Evolutionary conservation across 2,797 vertebrate species (phyloP).

Genomic region (Pelobates cultripes): DNA sequence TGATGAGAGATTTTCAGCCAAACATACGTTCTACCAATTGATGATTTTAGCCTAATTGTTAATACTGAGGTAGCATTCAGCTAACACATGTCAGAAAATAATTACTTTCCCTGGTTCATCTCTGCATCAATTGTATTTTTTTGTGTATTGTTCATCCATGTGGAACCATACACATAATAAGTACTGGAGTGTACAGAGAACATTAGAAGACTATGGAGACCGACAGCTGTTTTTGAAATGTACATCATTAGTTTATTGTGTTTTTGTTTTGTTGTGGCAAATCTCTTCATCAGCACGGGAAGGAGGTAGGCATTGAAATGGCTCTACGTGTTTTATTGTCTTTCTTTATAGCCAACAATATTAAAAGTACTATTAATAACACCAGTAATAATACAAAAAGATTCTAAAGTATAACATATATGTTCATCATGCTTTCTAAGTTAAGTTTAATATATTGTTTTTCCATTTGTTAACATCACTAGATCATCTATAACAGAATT

Average conservation of each 20-base stretch:
- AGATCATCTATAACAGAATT: neutral
- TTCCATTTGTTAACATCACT: neutral
- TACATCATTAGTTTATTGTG: neutral
- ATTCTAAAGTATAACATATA: neutral
- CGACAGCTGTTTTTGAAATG: slow-evolving; percentile 9
- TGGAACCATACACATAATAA: neutral
- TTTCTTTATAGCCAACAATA: neutral
- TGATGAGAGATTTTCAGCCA: too few relatives aligned
- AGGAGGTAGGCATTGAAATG: neutral
- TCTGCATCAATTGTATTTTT: neutral
- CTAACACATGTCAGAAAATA: neutral
- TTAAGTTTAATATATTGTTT: too few relatives aligned
- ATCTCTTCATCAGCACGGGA: neutral
- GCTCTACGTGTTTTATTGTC: neutral
- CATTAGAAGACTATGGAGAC: neutral
- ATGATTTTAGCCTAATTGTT: neutral
- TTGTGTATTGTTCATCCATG: slow-evolving; percentile 4
- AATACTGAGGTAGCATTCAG: neutral
- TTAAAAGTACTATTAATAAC: too few relatives aligned
- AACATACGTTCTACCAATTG: neutral
- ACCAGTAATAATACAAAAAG: neutral
- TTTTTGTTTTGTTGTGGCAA: neutral
- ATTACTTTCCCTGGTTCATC: neutral
- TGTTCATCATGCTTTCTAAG: too few relatives aligned
- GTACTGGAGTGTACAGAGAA: neutral